Evolutionary conservation across 2,797 vertebrate genomes (phyloP), one percentile per base, ranked within the genome.

Genomic region (Ptychobarbus kaznakovi): DNA sequence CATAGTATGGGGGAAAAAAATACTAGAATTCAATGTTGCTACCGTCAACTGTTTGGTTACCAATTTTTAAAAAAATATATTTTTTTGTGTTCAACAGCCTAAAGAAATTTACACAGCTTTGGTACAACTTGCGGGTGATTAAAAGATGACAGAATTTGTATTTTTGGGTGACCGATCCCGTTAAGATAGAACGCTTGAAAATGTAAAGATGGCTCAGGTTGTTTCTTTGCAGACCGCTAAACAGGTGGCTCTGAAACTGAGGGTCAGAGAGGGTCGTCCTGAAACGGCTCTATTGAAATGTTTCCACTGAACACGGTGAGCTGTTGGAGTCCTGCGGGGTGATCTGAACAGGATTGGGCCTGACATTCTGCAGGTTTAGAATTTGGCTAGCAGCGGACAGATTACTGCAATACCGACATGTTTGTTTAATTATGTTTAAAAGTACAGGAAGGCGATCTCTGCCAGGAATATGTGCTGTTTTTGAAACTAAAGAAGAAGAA

Each of bases 361-460:
- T 84, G 88, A 90, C 89, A 79, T 75, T 86, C 85, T 86, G 87
- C 87, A 89, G 87, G 85, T 86, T 90, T 86, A 44, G 46, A 68
- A 86, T 76, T 81, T 91, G 89, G 90, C 88, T 65, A 66, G 75
- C 66, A 88, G 80, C 16, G 40, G 68, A 82, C 35, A 76, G 87
- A 89, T 84, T 86, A 89, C 87, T 84, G 73, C 90, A 86, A 87
- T 66, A 76, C 84, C 66, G 87, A 87, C 91, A 91, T 89, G 87
- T 88, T 91, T 90, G 90, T 91, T 91, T 90, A 88, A 91, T 91
- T 90, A 91, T 78, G 84, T 89, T 80, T 90, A 83, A 91, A 88
- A 90, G 89, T 74, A 81, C 86, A 90, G 81, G 90, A 90, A 89
- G 88, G 81, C 63, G 22, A 56, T 81, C 25, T 35, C 70, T 83